phyloP scores from a whole-genome alignment of 92 coral and sea anemone species.

The Porites evermanni region DNA sequence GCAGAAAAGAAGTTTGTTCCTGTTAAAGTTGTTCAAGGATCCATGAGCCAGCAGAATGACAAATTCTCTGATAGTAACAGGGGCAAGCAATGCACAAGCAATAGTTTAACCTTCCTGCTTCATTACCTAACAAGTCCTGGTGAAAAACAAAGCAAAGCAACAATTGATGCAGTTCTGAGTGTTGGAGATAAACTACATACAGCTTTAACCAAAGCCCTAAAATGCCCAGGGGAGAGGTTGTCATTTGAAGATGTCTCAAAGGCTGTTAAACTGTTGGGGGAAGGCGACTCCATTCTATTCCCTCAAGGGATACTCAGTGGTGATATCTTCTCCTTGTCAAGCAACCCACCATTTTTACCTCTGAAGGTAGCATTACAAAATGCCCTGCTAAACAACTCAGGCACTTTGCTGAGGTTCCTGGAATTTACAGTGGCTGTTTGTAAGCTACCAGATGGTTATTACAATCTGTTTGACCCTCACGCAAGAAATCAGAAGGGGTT shows the following conservation, averaged over 20 bases:
- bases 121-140: slow-evolving; percentile 8
- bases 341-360: slow-evolving; percentile 8
- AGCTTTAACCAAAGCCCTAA: slow-evolving; percentile 20
- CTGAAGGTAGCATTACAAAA: slow-evolving; percentile 21
- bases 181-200: slow-evolving; percentile 19
- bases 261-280: slow-evolving; percentile 31
- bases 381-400: neutral
- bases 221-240: slow-evolving; percentile 24
- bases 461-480: slow-evolving; percentile 26
- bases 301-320: slow-evolving; percentile 21
- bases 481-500: slow-evolving; percentile 8
- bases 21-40: slow-evolving; percentile 7
- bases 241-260: slow-evolving; percentile 20
- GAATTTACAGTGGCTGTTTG: slow-evolving; percentile 27
- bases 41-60: slow-evolving; percentile 6
- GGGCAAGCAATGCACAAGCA: slow-evolving; percentile 28
- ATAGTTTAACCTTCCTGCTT: slow-evolving; percentile 32
- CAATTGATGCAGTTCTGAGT: slow-evolving; percentile 37
- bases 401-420: slow-evolving; percentile 4
- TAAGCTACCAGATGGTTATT: slow-evolving; percentile 4
- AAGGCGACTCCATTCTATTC: slow-evolving; percentile 1
- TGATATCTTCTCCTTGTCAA: slow-evolving; percentile 5
- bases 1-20: neutral
- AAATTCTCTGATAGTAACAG: slow-evolving; percentile 10
- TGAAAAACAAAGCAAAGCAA: slow-evolving; percentile 5